phyloP scores from a whole-genome alignment of 2,888 invertebrate genomes.

The Pollenia griseotomentosa region DNA sequence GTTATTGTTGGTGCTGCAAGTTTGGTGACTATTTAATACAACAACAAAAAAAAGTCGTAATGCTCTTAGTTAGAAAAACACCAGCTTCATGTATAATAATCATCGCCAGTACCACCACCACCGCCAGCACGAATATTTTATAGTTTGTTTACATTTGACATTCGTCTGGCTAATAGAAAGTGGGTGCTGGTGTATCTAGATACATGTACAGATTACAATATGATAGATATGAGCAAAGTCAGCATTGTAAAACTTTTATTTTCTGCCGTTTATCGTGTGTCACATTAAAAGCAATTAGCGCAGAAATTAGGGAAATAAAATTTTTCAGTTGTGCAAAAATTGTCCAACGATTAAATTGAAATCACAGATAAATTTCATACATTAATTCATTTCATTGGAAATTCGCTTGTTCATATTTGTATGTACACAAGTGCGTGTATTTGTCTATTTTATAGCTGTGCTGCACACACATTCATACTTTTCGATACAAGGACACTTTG shows the following conservation, averaged over 20 bases:
- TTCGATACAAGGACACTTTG: neutral
- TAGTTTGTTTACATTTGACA: conserved; percentile 64
- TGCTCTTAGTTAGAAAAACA: conserved; percentile 75
- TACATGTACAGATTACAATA: neutral
- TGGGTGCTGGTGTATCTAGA: neutral
- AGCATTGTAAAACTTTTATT: conserved; percentile 3
- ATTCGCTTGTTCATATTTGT: conserved; percentile 51
- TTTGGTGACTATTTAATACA: conserved; percentile 37
- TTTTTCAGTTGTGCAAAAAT: conserved; percentile 76
- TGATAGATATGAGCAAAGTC: conserved; percentile 12
- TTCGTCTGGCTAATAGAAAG: conserved; percentile 26
- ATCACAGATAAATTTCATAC: conserved; percentile 77
- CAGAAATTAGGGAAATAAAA: conserved; percentile 79
- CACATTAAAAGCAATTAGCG: conserved; percentile 78
- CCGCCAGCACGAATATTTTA: neutral
- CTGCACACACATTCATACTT: neutral
- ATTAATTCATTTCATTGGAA: conserved; percentile 60
- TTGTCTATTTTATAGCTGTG: neutral
- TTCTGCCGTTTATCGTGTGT: conserved; percentile 10
- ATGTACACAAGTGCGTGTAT: conserved; percentile 13
- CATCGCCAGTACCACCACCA: conserved; percentile 12
- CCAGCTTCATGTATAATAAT: conserved; percentile 57
- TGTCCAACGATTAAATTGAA: conserved; percentile 83
- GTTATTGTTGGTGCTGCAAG: conserved; percentile 36
- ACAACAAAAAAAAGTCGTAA: conserved; percentile 71